Evolutionary conservation across 2,888 invertebrate species (phyloP), one percentile per base, ranked within the genome.

Genomic region (Eupithecia subumbrata): DNA sequence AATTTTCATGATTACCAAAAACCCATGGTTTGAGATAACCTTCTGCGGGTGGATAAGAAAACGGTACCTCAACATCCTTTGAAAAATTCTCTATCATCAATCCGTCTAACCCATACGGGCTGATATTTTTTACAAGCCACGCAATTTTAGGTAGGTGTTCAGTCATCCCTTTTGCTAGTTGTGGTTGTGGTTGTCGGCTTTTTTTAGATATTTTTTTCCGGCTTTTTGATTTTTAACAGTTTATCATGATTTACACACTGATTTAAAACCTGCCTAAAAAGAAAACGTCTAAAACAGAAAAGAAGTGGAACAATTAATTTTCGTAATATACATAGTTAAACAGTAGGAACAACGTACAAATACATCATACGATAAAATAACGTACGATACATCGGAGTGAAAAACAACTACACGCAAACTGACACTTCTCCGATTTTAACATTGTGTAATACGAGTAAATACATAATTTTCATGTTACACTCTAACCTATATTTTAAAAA

Each of bases 61-160:
- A 84, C 80, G 78, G 83, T 81, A 81, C 79, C 76, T 80, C 80
- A 80, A 80, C 76, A 83, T 84, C 85, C 80, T 80, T 83, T 88
- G 86, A 90, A 85, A 89, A 88, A 90, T 89, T 83, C 68, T 79
- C 77, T 79, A 74, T 77, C 85, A 90, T 90, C 86, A 89, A 90
- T 91, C 87, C 82, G 82, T 84, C 82, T 80, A 77, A 71, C 81
- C 80, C 82, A 87, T 87, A 84, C 87, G 88, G 86, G 88, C 76
- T 71, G 78, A 79, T 84, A 87, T 86, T 84, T 80, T 84, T 87
- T 80, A 84, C 82, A 87, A 90, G 90, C 88, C 86, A 86, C 87
- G 86, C 85, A 84, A 87, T 88, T 88, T 84, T 75, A 82, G 82
- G 69, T 81, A 85, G 85, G 84, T 86, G 84, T 87, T 89, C 83